Evolutionary conservation across 2,113 vertebrate genomes (phyloP).

Genomic region (Gallinago undulata): DNA sequence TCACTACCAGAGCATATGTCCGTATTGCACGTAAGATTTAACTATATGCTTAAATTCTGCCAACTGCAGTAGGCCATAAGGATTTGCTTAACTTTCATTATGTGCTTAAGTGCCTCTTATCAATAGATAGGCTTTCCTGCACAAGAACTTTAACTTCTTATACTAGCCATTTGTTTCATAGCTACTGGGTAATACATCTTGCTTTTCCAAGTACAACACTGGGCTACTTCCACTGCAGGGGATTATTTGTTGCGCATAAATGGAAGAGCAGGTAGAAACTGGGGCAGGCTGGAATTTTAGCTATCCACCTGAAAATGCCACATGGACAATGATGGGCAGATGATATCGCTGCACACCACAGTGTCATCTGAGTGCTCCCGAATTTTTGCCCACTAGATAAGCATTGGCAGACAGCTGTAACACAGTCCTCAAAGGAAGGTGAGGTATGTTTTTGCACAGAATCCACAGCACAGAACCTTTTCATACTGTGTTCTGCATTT

Average conservation of each 20-base stretch:
- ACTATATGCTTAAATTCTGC: background rate
- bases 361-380: background rate
- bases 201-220: background rate
- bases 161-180: background rate
- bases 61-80: background rate
- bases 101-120: background rate
- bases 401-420: background rate
- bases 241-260: background rate
- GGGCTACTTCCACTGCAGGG: background rate
- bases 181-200: background rate
- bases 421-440: background rate
- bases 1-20: background rate
- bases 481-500: background rate
- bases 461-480: background rate
- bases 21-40: background rate
- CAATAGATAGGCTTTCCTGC: background rate
- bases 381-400: background rate
- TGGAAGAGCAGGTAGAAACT: background rate
- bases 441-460: background rate
- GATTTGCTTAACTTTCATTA: background rate
- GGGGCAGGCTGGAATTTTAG: background rate
- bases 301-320: background rate
- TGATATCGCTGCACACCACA: background rate
- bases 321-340: accelerated
- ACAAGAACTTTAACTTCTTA: background rate